phyloP scores from a whole-genome alignment of 2,113 vertebrate species.

The Neotragus pygmaeus region DNA sequence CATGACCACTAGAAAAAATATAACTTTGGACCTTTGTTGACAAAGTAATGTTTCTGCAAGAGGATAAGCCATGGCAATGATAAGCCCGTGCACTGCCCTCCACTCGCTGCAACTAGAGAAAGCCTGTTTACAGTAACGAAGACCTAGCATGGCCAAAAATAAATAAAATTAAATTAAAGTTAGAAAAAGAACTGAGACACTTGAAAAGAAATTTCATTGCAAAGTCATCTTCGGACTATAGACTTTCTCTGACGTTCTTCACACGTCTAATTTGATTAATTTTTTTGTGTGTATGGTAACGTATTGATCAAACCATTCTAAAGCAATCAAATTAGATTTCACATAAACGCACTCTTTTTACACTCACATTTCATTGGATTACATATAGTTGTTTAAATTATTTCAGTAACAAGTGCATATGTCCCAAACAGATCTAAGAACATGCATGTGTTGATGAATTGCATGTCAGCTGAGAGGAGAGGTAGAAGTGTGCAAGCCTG shows the following conservation, averaged over 20 bases:
- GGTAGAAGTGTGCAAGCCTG: background rate
- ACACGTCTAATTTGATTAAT: background rate
- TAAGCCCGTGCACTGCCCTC: background rate
- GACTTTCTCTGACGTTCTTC: background rate
- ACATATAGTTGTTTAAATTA: constrained; percentile 9
- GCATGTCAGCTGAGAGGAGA: background rate
- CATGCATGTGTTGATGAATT: background rate
- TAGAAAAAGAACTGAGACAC: background rate
- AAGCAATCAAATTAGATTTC: background rate
- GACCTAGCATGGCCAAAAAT: background rate
- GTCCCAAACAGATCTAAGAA: background rate
- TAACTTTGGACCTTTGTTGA: background rate
- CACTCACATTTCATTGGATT: background rate
- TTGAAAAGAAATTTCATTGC: background rate
- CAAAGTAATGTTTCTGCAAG: background rate
- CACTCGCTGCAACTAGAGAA: background rate
- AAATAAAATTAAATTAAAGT: background rate
- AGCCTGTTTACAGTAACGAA: background rate
- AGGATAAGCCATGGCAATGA: background rate
- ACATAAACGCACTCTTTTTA: background rate
- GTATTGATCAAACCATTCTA: background rate
- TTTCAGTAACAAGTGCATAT: background rate
- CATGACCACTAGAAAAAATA: background rate
- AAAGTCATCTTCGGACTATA: background rate
- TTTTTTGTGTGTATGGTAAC: background rate